phyloP scores from a whole-genome alignment of 2,888 invertebrate species.

The Lepidochrysops patricia region DNA sequence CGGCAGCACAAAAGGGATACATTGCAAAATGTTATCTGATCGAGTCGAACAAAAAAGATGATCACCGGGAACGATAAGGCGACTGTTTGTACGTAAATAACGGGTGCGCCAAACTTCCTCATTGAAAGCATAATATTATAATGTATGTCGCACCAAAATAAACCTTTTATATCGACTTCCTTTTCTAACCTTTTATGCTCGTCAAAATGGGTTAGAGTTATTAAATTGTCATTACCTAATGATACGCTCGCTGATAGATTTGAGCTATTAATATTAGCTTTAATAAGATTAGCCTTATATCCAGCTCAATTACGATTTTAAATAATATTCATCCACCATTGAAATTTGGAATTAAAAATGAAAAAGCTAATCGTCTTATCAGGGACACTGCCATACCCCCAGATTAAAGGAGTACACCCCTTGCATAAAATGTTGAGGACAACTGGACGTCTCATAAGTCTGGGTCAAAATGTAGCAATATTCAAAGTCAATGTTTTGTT shows the following conservation, averaged over 20 bases:
- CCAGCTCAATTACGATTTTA: too few species aligned
- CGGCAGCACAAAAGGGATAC: constrained; percentile 44
- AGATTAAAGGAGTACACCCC: too few species aligned
- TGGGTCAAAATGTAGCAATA: constrained; percentile 26
- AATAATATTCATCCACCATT: neutral
- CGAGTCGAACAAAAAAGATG: constrained; percentile 45
- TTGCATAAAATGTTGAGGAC: neutral
- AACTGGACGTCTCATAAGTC: neutral
- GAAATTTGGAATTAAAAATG: neutral
- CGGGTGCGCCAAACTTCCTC: constrained; percentile 9
- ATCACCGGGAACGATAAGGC: constrained; percentile 44
- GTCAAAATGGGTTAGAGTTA: neutral
- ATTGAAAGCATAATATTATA: constrained; percentile 23
- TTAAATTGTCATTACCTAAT: neutral
- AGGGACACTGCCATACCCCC: too few species aligned
- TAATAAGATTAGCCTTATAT: too few species aligned
- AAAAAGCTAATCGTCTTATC: neutral
- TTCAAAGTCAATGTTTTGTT: constrained; percentile 50
- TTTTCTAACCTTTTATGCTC: neutral
- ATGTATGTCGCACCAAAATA: constrained; percentile 22
- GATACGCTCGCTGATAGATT: neutral
- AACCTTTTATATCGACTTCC: constrained; percentile 20
- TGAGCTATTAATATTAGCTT: too few species aligned
- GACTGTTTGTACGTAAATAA: constrained; percentile 35
- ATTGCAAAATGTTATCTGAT: constrained; percentile 61